Evolutionary conservation across 2,888 invertebrate genomes (phyloP), one percentile per base, ranked within the genome.

Genomic region (Ypsolopha scabrella): DNA sequence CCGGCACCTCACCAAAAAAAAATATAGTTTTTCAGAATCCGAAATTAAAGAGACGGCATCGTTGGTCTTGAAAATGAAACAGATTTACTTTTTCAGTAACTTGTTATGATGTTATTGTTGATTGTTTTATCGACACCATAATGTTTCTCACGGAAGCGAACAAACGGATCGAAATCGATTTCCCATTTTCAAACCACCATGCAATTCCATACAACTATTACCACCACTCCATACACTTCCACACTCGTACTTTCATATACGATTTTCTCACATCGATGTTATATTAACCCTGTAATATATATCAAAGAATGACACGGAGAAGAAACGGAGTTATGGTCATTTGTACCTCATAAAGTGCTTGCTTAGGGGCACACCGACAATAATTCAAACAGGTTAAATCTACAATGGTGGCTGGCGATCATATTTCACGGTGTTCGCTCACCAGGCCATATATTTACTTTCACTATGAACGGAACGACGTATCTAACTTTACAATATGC

Each of bases 401-500:
- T 13, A 37, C 37, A 47, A 36, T 36, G 47, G 47, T 14, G 36
- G 48, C 48, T n/a, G n/a, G 34, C 41, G 38, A 36, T 24, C 38
- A 47, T 51, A 51, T 41, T 51, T 51, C 51, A 51, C 41, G 39
- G 11, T 47, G 37, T 24, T 24, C 50, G 33, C 36, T 9, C 11
- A 33, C 39, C 39, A 10, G 11, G 48, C 34, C 39, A 48, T 44
- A 37, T 46, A 51, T 51, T 13, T 44, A 51, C 51, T 51, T 51
- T 51, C 51, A 51, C 51, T 51, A 33, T 39, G 10, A 45, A 51
- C 44, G 9, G 9, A 14, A 36, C 50, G 41, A 36, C 2, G 36
- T 36, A 47, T 47, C 37, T 34, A 34, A 45, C 45, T 24, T 45
- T 33, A 45, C 45, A 45, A 45, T 45, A 24, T 24, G 45, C 45